Conservation (phyloP, 1,140 invertebrate species). For the Onthophagus taurus region DNA sequence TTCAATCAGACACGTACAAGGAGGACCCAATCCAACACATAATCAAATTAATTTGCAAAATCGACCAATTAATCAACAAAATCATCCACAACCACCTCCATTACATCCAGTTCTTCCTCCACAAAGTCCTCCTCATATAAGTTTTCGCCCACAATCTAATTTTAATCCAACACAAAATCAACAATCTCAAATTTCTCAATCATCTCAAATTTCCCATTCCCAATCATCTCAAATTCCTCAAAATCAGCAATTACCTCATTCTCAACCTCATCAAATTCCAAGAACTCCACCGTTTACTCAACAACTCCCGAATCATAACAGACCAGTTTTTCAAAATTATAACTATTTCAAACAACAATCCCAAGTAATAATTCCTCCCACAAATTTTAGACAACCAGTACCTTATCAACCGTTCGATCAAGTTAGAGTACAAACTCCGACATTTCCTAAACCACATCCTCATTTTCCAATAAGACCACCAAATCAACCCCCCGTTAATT, state of each 20-base stretch:
- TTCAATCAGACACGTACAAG: too few relatives aligned
- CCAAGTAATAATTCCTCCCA: not conserved
- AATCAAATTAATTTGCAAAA: too few relatives aligned
- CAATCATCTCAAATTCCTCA: not conserved
- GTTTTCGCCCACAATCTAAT: not conserved
- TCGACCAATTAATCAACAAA: not conserved
- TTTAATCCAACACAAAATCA: too few relatives aligned
- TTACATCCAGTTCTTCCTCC: not conserved
- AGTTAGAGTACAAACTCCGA: constrained; percentile 19
- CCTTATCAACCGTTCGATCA: constrained; percentile 31
- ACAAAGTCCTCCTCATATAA: not conserved
- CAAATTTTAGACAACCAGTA: constrained; percentile 31
- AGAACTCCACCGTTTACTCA: constrained; percentile 15
- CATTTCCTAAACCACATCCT: constrained; percentile 34
- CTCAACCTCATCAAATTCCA: constrained; percentile 31
- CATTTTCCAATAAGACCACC: constrained; percentile 33
- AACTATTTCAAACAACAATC: not conserved
- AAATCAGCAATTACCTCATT: constrained; percentile 22
- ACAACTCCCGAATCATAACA: not conserved
- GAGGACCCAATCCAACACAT: too few relatives aligned
- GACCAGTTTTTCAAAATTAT: too few relatives aligned
- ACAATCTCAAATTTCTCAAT: too few relatives aligned
- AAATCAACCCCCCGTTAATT: constrained; percentile 20
- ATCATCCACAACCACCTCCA: not conserved
- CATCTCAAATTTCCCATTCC: too few relatives aligned